A percentile compares a stretch with the other conserved stretches of the same genome.
phyloP scores from a whole-genome alignment of 2,888 invertebrate genomes.

The Tiliacea aurago region DNA sequence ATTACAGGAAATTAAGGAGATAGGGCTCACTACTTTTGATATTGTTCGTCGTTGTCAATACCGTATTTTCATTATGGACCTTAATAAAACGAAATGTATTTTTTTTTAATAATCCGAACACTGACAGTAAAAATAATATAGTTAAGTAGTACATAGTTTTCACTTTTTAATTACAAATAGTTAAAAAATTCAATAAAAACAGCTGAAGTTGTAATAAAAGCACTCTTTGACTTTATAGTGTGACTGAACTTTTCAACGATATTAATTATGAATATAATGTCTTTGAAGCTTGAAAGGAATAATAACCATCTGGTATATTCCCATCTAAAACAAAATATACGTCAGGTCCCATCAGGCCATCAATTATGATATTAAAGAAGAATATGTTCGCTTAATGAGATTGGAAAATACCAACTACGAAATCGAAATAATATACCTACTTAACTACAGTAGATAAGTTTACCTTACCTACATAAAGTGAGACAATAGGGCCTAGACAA shows the following conservation, averaged over 20 bases:
- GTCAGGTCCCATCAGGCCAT: background rate
- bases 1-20: too few relatives aligned
- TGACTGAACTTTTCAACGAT: background rate
- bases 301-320: conserved; percentile 10
- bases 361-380: conserved; percentile 12
- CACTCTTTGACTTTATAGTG: background rate
- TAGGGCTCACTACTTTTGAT: too few relatives aligned
- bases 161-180: too few relatives aligned
- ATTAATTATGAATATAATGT: background rate
- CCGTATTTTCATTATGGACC: too few relatives aligned
- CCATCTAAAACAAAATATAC: conserved; percentile 7
- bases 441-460: background rate
- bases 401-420: background rate
- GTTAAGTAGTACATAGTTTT: background rate
- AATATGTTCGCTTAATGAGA: conserved; percentile 5
- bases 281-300: conserved; percentile 9
- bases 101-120: background rate
- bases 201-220: background rate
- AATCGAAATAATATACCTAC: background rate
- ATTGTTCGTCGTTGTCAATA: too few relatives aligned
- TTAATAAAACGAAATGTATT: background rate
- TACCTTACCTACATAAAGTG: too few relatives aligned
- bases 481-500: too few relatives aligned
- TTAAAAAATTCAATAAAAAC: too few relatives aligned
- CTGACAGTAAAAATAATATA: background rate